Conservation (phyloP, 2,113 vertebrate species). For the Triplophysa dalaica region DNA sequence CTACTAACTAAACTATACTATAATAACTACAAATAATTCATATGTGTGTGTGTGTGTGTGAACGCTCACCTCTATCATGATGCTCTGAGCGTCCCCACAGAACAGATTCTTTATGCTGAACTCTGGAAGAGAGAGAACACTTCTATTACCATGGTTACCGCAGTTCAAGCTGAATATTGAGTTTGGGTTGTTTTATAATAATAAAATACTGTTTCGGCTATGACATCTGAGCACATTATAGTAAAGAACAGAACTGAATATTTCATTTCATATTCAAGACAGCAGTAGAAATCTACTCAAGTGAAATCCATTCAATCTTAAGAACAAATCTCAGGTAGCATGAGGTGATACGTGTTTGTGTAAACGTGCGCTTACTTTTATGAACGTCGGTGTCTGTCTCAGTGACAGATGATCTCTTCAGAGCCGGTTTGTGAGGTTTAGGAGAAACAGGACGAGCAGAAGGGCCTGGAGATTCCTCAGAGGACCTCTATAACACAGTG, state of each 20-base stretch:
- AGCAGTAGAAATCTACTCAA: no score
- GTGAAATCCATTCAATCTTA: no score
- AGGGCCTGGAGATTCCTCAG: constrained; percentile 52
- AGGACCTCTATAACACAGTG: constrained; percentile 52
- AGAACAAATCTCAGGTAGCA: no score
- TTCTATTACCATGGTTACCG: not conserved
- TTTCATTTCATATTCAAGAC: no score
- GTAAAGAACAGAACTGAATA: no score
- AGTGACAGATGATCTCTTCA: constrained; percentile 58
- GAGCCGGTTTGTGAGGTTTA: no score
- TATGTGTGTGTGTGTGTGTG: not conserved
- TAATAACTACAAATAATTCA: not conserved
- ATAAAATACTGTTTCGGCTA: no score
- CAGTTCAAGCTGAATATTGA: no score
- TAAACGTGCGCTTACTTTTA: not conserved
- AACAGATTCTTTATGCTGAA: not conserved
- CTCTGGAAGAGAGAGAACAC: not conserved
- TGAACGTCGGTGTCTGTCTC: constrained; percentile 11
- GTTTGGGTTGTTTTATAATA: no score
- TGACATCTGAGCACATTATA: no score
- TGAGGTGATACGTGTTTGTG: not conserved
- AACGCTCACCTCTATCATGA: not conserved
- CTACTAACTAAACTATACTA: no score
- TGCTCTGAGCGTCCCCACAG: not conserved
- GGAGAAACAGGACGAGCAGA: constrained; percentile 45